phyloP scores from a whole-genome alignment of 1,140 invertebrate genomes.

The Drosophila novamexicana region DNA sequence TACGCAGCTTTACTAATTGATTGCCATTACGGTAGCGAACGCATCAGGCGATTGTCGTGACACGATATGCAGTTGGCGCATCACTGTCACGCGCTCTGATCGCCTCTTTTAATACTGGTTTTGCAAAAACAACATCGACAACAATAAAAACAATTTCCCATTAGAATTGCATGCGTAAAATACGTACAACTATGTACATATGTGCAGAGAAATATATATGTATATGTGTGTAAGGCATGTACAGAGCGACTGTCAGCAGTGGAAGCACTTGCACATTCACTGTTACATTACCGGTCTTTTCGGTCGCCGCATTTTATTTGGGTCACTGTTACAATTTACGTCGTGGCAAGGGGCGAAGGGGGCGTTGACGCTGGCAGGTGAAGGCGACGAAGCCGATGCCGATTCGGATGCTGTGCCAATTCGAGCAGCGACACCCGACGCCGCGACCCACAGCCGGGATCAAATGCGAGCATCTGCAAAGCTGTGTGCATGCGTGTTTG shows the following conservation, averaged over 20 bases:
- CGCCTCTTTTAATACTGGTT: slow-evolving; percentile 51
- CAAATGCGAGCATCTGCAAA: slow-evolving; percentile 28
- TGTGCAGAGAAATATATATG: slow-evolving; percentile 5
- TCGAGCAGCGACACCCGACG: slow-evolving; percentile 25
- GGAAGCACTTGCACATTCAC: slow-evolving; percentile 70
- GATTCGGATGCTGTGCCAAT: slow-evolving; percentile 57
- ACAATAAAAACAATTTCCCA: slow-evolving; percentile 51
- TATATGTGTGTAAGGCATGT: slow-evolving; percentile 1
- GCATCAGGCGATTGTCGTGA: background rate
- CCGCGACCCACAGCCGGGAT: slow-evolving; percentile 1
- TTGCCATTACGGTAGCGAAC: too few relatives aligned
- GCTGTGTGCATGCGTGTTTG: background rate
- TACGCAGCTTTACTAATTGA: background rate
- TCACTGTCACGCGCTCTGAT: slow-evolving; percentile 28
- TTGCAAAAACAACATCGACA: slow-evolving; percentile 37
- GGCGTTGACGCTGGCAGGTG: background rate
- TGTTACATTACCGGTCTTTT: slow-evolving; percentile 82
- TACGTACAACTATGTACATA: slow-evolving; percentile 28
- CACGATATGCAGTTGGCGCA: slow-evolving; percentile 25
- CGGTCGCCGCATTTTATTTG: slow-evolving; percentile 73
- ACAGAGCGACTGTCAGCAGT: slow-evolving; percentile 15
- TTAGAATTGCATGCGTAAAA: slow-evolving; percentile 75
- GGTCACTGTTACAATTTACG: slow-evolving; percentile 81
- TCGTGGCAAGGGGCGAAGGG: slow-evolving; percentile 5
- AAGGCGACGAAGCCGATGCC: slow-evolving; percentile 13